These are phyloP conservation scores for Sericinus montela DNA, from an alignment of 2,888 invertebrate species.

Conservation along the genomic window DNA sequence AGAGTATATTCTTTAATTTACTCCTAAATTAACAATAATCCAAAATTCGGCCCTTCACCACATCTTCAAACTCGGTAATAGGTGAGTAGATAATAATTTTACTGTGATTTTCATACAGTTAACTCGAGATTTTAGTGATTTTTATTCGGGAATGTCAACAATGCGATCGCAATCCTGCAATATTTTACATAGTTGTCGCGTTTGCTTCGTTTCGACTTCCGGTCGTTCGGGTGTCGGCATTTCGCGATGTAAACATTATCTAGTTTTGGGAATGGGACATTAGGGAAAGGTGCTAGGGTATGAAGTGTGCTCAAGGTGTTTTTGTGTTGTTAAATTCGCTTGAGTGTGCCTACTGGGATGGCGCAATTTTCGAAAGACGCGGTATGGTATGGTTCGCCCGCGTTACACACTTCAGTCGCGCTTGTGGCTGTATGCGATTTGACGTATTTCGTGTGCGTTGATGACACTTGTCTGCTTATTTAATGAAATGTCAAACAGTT, in stretches of 20 bases:
- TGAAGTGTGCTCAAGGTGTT: conserved; percentile 77
- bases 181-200: conserved; percentile 89
- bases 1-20: conserved; percentile 86
- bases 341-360: conserved; percentile 77
- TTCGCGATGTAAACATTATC: conserved; percentile 79
- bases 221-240: conserved; percentile 76
- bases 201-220: conserved; percentile 82
- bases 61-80: conserved; percentile 82
- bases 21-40: conserved; percentile 82
- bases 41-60: conserved; percentile 83
- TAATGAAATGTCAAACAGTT: conserved; percentile 77
- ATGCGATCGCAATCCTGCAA: conserved; percentile 87
- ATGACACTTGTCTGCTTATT: conserved; percentile 77
- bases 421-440: conserved; percentile 79
- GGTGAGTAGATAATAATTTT: conserved; percentile 84
- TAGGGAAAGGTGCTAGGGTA: conserved; percentile 67
- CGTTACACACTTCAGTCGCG: conserved; percentile 80
- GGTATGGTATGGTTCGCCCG: conserved; percentile 78
- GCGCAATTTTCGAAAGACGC: conserved; percentile 82
- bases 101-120: conserved; percentile 81
- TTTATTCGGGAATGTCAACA: conserved; percentile 85
- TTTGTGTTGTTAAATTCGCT: conserved; percentile 77
- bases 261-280: conserved; percentile 68
- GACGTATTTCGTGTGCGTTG: conserved; percentile 77
- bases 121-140: conserved; percentile 80